Conservation (phyloP, 1,140 invertebrate genomes). For the Drosophila varians region DNA sequence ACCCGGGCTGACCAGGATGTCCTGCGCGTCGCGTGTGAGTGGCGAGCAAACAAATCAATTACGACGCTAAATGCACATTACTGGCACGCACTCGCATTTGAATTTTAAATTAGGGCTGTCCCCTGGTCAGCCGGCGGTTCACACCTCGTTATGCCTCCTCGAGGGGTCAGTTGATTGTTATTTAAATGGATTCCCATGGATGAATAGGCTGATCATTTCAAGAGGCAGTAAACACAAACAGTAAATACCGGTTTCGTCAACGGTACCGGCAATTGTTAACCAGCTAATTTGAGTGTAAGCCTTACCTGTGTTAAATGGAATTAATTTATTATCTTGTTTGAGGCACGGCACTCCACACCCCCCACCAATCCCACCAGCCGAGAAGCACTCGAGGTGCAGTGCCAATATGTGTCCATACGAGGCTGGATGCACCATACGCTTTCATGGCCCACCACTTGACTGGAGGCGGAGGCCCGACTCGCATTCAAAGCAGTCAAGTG, state of each 20-base stretch:
- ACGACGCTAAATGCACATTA: slow-evolving; percentile 70
- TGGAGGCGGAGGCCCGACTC: slow-evolving; percentile 47
- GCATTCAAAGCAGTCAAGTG: slow-evolving; percentile 65
- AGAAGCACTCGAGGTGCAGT: slow-evolving; percentile 25
- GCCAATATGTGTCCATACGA: too few species aligned
- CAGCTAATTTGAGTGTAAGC: slow-evolving; percentile 27
- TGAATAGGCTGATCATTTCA: slow-evolving; percentile 25
- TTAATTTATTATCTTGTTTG: slow-evolving; percentile 4
- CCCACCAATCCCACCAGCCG: too few species aligned
- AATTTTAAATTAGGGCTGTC: slow-evolving; percentile 67
- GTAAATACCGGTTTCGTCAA: background rate
- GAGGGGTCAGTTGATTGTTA: slow-evolving; percentile 60
- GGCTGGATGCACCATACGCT: slow-evolving; percentile 27
- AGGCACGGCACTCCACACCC: too few species aligned
- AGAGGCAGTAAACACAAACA: slow-evolving; percentile 22
- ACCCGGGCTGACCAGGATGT: slow-evolving; percentile 25
- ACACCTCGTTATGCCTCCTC: slow-evolving; percentile 46
- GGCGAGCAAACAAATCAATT: slow-evolving; percentile 73
- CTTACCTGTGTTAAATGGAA: background rate
- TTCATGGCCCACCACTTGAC: slow-evolving; percentile 55
- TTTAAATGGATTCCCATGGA: slow-evolving; percentile 50
- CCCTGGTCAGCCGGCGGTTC: slow-evolving; percentile 51
- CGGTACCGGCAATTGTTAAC: slow-evolving; percentile 16
- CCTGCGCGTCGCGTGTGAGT: slow-evolving; percentile 60
- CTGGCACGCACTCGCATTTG: slow-evolving; percentile 60